phyloP scores from a whole-genome alignment of 2,888 invertebrate species.

The Polymixis flavicincta region DNA sequence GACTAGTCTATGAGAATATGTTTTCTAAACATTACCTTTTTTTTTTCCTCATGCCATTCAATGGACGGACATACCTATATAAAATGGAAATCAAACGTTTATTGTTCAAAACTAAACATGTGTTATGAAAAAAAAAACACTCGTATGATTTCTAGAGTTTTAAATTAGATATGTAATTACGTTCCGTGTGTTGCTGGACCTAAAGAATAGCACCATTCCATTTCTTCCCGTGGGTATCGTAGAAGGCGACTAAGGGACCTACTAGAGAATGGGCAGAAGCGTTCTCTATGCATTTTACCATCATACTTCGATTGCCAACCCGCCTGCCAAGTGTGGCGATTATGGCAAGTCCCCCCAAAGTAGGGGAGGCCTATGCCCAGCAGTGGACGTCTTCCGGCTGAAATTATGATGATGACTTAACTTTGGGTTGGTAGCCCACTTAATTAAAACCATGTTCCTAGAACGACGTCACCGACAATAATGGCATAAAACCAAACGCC shows the following conservation, averaged over 20 bases:
- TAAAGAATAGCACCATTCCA: no score
- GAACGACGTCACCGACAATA: neutral
- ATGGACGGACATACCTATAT: neutral
- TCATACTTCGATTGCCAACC: no score
- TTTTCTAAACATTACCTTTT: constrained; percentile 5
- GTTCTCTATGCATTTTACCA: no score
- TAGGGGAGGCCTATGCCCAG: no score
- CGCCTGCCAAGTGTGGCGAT: no score
- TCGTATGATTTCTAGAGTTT: neutral
- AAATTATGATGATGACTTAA: no score
- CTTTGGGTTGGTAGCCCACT: neutral
- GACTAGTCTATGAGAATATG: neutral
- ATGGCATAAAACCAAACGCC: neutral
- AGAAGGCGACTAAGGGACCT: no score
- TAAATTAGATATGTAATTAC: neutral
- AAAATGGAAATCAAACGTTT: no score
- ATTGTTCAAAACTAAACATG: neutral
- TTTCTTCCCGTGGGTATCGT: no score
- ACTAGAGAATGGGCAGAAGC: no score
- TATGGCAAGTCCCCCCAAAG: accelerated
- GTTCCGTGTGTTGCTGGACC: no score
- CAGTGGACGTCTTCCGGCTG: no score
- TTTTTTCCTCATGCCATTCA: neutral
- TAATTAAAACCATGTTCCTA: neutral
- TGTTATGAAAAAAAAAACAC: neutral